Evolutionary conservation across 2,888 invertebrate species (phyloP), one percentile per base, ranked within the genome.

Genomic region (Ormyrus thymus): DNA sequence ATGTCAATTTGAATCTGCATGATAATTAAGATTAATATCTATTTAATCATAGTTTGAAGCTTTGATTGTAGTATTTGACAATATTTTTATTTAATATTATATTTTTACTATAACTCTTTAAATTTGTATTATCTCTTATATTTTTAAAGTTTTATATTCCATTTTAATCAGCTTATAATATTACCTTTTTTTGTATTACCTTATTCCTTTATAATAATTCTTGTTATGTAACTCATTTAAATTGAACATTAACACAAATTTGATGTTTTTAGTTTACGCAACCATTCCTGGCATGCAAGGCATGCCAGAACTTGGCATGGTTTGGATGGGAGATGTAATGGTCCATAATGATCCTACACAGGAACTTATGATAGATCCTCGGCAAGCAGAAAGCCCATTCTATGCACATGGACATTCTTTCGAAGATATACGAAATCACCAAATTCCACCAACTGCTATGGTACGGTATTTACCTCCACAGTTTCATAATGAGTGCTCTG

Each of bases 261-360:
- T 46, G 7, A 7, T 74, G n/a, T 70, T 79, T 29, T 66, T 84
- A 89, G 89, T 90, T 83, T 90, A 87, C 82, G 86, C 89, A 79
- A 85, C 90, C 83, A 92, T 92, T 91, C 91, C 92, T 83, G 91
- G 91, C 83, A 91, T 92, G 85, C 90, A 92, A 83, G 91, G 91
- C 83, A 91, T 92, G 85, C 90, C 92, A 83, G 93, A 93, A 86
- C 90, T 93, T 89, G 92, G 93, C 85, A 92, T 93, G 92, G 92
- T 94, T 86, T 94, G 94, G 94, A 94, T 94, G 94, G 93, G 93
- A 59, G 91, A 90, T 80, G 88, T 90, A 89, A 89, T 90, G 89
- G 86, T 90, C 79, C 90, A 90, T 66, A 87, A 87, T 66, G 90
- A 90, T 79, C 86, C 87, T 11, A 84, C 89, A 6, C 89, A 89